phyloP scores from a whole-genome alignment of 2,113 vertebrate genomes.

The Clarias macrocephalus region DNA sequence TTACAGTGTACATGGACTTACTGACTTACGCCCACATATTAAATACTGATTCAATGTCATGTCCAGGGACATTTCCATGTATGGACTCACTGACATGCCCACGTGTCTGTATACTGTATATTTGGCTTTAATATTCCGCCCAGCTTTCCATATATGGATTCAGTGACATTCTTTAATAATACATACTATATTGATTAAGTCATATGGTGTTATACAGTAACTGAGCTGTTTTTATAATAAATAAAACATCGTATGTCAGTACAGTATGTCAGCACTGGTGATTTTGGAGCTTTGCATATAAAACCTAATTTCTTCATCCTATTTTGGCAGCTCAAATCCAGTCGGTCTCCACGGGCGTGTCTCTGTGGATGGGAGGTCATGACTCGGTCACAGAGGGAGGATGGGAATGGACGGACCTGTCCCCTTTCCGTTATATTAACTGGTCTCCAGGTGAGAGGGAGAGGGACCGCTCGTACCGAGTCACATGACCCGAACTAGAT shows the following conservation, averaged over 20 bases:
- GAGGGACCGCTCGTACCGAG: background rate
- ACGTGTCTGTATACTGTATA: no score
- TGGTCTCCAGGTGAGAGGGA: slow-evolving; percentile 67
- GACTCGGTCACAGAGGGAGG: slow-evolving; percentile 73
- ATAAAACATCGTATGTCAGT: no score
- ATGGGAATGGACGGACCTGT: slow-evolving; percentile 73
- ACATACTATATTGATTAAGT: no score
- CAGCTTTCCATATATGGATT: no score
- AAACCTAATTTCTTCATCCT: background rate
- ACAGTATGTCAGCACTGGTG: background rate
- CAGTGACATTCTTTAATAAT: no score
- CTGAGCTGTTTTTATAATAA: no score
- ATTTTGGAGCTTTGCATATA: background rate
- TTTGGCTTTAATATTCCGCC: no score
- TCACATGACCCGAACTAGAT: slow-evolving; percentile 1
- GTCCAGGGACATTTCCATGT: background rate
- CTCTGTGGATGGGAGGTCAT: slow-evolving; percentile 77
- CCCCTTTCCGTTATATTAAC: slow-evolving; percentile 73
- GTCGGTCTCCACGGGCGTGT: slow-evolving; percentile 65
- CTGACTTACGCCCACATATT: background rate
- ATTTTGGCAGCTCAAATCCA: slow-evolving; percentile 64
- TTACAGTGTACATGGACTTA: no score
- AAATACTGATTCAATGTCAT: background rate
- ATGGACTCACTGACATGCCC: background rate
- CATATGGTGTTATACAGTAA: no score